Evolutionary conservation across 2,888 invertebrate genomes (phyloP).

Genomic region (Rotaria socialis): DNA sequence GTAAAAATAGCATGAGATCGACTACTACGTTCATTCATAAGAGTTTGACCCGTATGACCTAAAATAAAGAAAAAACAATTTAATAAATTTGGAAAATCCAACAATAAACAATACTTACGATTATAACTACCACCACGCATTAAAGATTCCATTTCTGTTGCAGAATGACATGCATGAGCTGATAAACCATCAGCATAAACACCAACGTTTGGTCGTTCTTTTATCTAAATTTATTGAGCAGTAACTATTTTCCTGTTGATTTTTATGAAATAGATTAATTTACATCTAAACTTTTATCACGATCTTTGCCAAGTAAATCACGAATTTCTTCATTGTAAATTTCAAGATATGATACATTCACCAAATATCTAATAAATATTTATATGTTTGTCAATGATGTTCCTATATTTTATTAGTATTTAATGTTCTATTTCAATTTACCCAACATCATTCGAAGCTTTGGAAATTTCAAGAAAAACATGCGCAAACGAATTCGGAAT

Average conservation of each 20-base stretch:
- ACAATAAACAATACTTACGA: conserved; percentile 63
- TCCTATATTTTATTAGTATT: neutral
- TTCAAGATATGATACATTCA: conserved; percentile 93
- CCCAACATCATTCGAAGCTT: conserved; percentile 84
- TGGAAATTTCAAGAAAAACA: conserved; percentile 92
- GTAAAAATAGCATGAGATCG: conserved; percentile 97
- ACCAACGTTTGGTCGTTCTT: conserved; percentile 89
- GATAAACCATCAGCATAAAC: conserved; percentile 96
- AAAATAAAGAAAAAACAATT: neutral
- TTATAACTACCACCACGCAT: conserved; percentile 95
- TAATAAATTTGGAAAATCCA: neutral
- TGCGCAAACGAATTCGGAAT: conserved; percentile 98
- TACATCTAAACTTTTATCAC: conserved; percentile 72
- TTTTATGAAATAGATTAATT: conserved; percentile 10
- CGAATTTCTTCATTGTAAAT: conserved; percentile 98
- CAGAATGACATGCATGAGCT: conserved; percentile 93
- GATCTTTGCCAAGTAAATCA: conserved; percentile 83
- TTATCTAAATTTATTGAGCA: conserved; percentile 64
- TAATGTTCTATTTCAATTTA: conserved; percentile 57
- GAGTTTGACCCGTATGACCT: conserved; percentile 79
- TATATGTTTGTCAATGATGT: conserved; percentile 7
- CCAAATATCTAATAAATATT: conserved; percentile 71
- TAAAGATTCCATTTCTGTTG: conserved; percentile 85
- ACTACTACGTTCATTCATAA: conserved; percentile 94
- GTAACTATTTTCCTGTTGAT: no score